Conservation (phyloP, 2,797 vertebrate genomes). For the Macrochelys suwanniensis region DNA sequence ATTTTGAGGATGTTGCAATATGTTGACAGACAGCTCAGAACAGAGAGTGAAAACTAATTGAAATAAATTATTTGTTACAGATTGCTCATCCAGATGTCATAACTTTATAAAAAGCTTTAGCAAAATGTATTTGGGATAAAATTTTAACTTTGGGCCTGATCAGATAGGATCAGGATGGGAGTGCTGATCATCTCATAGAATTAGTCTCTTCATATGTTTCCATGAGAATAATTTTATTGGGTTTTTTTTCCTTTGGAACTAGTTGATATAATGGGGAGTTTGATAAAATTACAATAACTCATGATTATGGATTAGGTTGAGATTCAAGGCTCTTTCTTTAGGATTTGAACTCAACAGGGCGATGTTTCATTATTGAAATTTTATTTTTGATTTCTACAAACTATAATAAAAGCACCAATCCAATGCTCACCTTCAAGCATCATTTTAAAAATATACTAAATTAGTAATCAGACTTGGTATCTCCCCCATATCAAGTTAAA, state of each 20-base stretch:
- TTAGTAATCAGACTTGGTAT: neutral
- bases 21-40: neutral
- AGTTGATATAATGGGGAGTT: neutral
- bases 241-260: neutral
- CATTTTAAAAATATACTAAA: neutral
- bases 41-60: neutral
- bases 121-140: neutral
- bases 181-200: neutral
- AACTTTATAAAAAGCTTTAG: neutral
- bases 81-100: neutral
- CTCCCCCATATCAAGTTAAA: neutral
- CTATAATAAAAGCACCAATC: neutral
- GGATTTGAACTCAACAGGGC: neutral
- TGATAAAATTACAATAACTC: neutral
- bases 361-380: neutral
- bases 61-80: rapidly evolving
- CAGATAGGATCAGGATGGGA: neutral
- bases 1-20: neutral
- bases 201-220: neutral
- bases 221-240: neutral
- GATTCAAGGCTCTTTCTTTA: neutral
- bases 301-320: neutral
- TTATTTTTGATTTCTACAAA: neutral
- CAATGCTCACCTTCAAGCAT: neutral
- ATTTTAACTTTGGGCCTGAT: neutral